Percentiles rank a stretch among this genome's conserved stretches.
phyloP scores from a whole-genome alignment of 2,797 vertebrate genomes.

The Lepidocolaptes lacrymiger region DNA sequence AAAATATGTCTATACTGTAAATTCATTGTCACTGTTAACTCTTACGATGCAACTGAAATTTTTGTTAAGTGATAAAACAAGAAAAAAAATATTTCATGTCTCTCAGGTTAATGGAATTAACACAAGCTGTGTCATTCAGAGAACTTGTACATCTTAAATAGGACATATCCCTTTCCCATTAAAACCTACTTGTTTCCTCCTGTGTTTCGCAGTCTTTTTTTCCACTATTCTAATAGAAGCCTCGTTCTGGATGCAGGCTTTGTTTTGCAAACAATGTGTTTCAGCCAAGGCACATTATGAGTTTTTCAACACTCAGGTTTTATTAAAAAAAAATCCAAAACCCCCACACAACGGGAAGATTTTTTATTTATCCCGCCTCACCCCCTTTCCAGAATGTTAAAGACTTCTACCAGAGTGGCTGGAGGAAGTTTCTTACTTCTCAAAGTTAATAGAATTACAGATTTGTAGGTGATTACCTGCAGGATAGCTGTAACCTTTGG shows the following conservation, averaged over 20 bases:
- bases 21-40: constrained; percentile 28
- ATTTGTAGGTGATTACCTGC: neutral
- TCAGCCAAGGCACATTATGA: neutral
- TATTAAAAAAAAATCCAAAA: neutral
- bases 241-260: neutral
- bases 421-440: neutral
- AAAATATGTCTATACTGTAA: neutral
- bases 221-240: neutral
- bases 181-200: neutral
- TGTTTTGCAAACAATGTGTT: neutral
- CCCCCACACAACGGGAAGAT: too few species aligned
- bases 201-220: constrained; percentile 23
- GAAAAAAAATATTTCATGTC: neutral
- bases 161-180: neutral
- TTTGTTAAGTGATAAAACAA: neutral
- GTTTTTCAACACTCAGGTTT: neutral
- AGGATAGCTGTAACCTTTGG: neutral
- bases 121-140: neutral
- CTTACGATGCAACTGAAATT: constrained; percentile 9
- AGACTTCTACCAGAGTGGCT: neutral
- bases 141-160: constrained; percentile 16
- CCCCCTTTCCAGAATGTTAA: neutral
- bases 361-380: too few species aligned
- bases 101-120: constrained; percentile 22
- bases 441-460: neutral